Evolutionary conservation across 2,797 vertebrate species (phyloP), one percentile per base, ranked within the genome.

Genomic region (Gambusia yucatana): DNA sequence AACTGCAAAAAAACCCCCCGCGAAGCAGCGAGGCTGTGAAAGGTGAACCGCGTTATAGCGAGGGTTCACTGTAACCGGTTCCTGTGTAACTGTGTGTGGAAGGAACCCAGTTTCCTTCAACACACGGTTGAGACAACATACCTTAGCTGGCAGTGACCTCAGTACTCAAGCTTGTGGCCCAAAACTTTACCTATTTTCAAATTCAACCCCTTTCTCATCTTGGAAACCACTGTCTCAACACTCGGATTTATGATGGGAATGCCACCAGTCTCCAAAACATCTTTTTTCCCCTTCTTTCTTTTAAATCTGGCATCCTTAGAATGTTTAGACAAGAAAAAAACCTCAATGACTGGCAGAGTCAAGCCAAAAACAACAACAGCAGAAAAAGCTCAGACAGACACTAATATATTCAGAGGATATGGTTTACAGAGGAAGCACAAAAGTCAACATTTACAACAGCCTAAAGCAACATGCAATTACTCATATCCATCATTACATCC

Each of bases 121-220:
- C 71, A 86, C 16, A 78, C 87, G 92, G 86, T 90, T 88, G 87
- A 90, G 84, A 93, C 86, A 94, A 89, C 81, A 92, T 3, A 50
- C 67, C 28, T 28, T 9, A 84, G 69, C 76, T 61, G 65, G 76
- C 80, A 79, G 78, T 1, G 73, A 77, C 77, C 72, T 82, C 0
- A 0, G 59, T 41, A 79, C 55, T 2, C 44, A n/a, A 30, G 67
- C 41, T 83, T 65, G 67, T 61, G 50, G 65, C 39, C 59, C 70
- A 82, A 84, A 75, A n/a, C 41, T 73, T 72, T 73, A 39, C 72
- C 36, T 14, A 2, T 74, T 83, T 70, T 70, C 17, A 65, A 30
- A 77, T 84, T 44, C 71, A 17, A 73, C 28, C 2, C 39, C 3
- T 17, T 73, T 70, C 8, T 36, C 70, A 22, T 76, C 44, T 25